Evolutionary conservation across 2,113 vertebrate genomes (phyloP).

Genomic region (Sebastes fasciatus): DNA sequence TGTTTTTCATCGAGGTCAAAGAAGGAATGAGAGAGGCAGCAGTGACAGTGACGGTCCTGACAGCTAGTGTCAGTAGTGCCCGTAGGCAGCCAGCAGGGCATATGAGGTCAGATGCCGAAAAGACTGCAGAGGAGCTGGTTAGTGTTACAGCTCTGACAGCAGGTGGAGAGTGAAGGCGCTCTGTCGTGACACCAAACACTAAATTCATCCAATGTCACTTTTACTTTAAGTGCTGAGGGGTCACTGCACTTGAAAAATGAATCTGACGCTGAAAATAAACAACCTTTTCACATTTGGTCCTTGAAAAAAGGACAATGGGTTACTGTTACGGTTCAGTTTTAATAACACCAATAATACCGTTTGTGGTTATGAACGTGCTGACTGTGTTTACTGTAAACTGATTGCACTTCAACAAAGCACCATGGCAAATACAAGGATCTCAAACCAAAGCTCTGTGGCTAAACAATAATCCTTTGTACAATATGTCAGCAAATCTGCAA

Average conservation of each 20-base stretch:
- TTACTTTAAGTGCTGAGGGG: neutral
- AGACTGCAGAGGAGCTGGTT: neutral
- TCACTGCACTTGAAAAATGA: neutral
- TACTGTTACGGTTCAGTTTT: neutral
- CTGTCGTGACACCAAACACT: neutral
- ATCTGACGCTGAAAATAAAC: neutral
- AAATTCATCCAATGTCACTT: neutral
- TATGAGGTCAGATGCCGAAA: conserved; percentile 15
- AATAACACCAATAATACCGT: neutral
- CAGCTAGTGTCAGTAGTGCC: too few relatives aligned
- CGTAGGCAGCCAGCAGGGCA: conserved; percentile 7
- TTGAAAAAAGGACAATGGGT: neutral
- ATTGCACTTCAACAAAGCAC: neutral
- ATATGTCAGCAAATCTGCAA: neutral
- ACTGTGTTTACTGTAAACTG: conserved; percentile 18
- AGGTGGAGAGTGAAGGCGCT: neutral
- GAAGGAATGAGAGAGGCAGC: too few relatives aligned
- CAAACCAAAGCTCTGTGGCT: conserved; percentile 1
- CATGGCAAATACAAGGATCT: neutral
- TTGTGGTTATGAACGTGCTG: neutral
- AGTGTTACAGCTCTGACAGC: conserved; percentile 18
- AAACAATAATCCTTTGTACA: neutral
- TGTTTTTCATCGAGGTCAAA: too few relatives aligned
- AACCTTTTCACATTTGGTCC: neutral
- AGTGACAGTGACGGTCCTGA: too few relatives aligned